Evolutionary conservation across 2,888 invertebrate genomes (phyloP), one percentile per base, ranked within the genome.

Genomic region (Ochlodes sylvanus): DNA sequence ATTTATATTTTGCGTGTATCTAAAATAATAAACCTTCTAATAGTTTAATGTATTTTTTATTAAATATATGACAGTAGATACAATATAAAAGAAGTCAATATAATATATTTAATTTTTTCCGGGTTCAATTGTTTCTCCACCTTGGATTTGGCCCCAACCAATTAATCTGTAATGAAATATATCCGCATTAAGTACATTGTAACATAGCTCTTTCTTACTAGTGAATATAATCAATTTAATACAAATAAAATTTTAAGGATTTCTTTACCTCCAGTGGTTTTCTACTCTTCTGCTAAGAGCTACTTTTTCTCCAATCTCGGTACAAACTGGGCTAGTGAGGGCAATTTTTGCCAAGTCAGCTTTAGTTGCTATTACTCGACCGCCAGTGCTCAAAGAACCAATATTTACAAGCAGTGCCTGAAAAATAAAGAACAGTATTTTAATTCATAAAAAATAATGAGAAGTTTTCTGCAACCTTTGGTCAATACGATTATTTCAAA

Each of bases 61-160:
- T 84, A 80, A 81, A 82, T 80, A 84, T 82, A 77, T 78, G 76
- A 79, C 77, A 79, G 75, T 77, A 77, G 77, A 76, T 79, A 81
- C 75, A 78, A 75, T 90, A 90, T 84, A 90, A 89, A 89, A 90
- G 77, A 78, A 79, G 84, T 69, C 73, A 75, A 69, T 74, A 72
- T 72, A 74, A 81, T 81, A 80, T 73, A 70, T 76, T 90, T 88
- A 93, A 78, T 95, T 94, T 74, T 94, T 91, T 50, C 94, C 92
- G 17, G 99, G 99, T 82, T 97, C 97, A 82, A 99, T 98, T 77
- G 98, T 98, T 85, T 97, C 97, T 77, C 99, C 99, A 85, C 98
- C 97, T 90, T 98, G 96, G 90, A 99, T 99, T 90, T 99, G 98
- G 77, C 99, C 99, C 99, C 99, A 99, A 77, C 99, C 99, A 87